Evolutionary conservation across 2,113 vertebrate genomes (phyloP).

Genomic region (Aspiorhynchus laticeps): DNA sequence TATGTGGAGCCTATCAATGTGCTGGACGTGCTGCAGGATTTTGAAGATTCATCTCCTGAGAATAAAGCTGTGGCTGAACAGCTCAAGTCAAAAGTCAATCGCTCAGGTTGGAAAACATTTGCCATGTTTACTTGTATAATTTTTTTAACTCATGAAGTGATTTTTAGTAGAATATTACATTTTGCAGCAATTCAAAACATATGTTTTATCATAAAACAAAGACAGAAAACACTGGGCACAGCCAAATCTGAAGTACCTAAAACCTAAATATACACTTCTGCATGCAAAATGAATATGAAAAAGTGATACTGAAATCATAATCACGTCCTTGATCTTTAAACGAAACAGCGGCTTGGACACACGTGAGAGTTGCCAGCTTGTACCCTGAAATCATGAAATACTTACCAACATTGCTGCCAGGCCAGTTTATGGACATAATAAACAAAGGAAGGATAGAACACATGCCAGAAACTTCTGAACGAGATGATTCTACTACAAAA

Average conservation of each 20-base stretch:
- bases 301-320: neutral
- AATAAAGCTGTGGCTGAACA: neutral
- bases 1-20: conserved; percentile 43
- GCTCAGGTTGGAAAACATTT: conserved; percentile 57
- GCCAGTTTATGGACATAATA: conserved; percentile 56
- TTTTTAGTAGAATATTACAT: neutral
- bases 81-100: neutral
- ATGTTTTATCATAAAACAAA: neutral
- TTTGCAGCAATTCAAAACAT: neutral
- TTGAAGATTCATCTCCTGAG: conserved; percentile 13
- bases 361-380: conserved; percentile 34
- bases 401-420: conserved; percentile 56
- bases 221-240: neutral
- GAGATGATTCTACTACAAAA: too few relatives aligned
- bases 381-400: conserved; percentile 61
- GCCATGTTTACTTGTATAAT: neutral
- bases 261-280: neutral
- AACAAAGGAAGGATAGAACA: neutral
- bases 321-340: neutral
- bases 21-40: conserved; percentile 49
- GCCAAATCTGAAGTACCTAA: neutral
- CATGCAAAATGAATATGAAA: neutral
- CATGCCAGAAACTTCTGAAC: neutral
- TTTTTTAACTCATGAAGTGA: neutral
- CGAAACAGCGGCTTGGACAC: conserved; percentile 51